A percentile compares a stretch with the other conserved stretches of the same genome.
These are phyloP conservation scores for Phoxinus phoxinus DNA, from an alignment of 2,113 vertebrate genomes.

Conservation along the genomic window DNA sequence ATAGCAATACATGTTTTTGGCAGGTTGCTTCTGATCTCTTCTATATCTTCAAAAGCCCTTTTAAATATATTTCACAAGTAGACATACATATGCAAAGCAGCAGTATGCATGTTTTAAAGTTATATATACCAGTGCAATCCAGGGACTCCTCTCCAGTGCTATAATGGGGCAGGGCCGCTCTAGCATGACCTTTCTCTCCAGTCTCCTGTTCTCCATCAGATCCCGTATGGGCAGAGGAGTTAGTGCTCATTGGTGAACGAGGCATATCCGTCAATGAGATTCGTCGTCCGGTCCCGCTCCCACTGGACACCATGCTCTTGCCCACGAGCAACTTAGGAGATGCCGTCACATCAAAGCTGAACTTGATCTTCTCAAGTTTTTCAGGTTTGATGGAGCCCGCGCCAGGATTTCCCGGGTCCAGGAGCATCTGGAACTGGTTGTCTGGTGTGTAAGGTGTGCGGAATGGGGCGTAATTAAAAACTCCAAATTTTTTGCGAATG, in stretches of 20 bases:
- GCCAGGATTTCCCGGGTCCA: conserved; percentile 88
- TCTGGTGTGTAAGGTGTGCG: conserved; percentile 96
- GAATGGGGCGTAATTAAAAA: conserved; percentile 97
- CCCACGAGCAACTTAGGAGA: conserved; percentile 92
- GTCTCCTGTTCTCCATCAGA: conserved; percentile 92
- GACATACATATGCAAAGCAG: neutral
- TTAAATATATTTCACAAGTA: neutral
- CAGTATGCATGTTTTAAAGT: neutral
- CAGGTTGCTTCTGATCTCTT: neutral
- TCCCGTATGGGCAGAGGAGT: conserved; percentile 94
- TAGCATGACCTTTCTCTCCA: conserved; percentile 81
- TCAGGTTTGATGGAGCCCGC: conserved; percentile 88
- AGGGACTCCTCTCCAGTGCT: conserved; percentile 91
- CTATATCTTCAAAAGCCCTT: neutral
- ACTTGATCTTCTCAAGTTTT: conserved; percentile 95
- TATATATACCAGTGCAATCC: conserved; percentile 84
- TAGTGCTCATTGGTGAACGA: conserved; percentile 95
- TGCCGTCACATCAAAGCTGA: conserved; percentile 94
- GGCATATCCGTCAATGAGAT: conserved; percentile 88
- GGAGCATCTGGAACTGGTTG: conserved; percentile 96
- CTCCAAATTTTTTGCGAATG: conserved; percentile 92
- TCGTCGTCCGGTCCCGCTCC: conserved; percentile 73
- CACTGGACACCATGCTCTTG: conserved; percentile 80
- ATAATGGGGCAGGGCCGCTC: conserved; percentile 84
- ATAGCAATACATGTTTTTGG: neutral